These are phyloP conservation scores for Natrix natrix DNA, from an alignment of 2,797 vertebrate species.

Conservation along the genomic window DNA sequence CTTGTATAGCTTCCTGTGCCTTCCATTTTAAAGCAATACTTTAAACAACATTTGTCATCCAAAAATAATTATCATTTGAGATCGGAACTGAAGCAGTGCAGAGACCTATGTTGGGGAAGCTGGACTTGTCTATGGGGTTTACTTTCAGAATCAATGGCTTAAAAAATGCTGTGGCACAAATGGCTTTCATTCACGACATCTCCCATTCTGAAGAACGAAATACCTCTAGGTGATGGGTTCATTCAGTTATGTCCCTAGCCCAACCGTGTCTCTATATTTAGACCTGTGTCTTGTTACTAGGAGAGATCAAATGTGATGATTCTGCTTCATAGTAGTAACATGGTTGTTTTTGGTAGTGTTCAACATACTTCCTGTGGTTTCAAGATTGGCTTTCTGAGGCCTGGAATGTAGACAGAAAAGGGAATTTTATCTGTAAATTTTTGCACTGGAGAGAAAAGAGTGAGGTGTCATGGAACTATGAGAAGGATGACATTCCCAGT, in stretches of 20 bases:
- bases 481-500: background rate
- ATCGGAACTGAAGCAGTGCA: background rate
- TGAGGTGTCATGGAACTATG: background rate
- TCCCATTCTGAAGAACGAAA: background rate
- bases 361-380: background rate
- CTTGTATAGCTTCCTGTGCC: background rate
- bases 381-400: background rate
- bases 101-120: background rate
- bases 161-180: accelerated
- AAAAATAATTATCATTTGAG: background rate
- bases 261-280: background rate
- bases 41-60: background rate
- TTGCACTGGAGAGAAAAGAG: background rate
- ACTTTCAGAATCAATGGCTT: background rate
- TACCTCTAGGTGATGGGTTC: background rate
- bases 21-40: background rate
- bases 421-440: accelerated
- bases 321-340: background rate
- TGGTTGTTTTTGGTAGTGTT: background rate
- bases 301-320: background rate
- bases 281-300: background rate
- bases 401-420: background rate
- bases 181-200: accelerated
- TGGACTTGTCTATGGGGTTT: background rate
- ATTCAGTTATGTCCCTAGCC: background rate